Conservation (phyloP, 2,797 vertebrate species). For the Catostomus latipinnis region DNA sequence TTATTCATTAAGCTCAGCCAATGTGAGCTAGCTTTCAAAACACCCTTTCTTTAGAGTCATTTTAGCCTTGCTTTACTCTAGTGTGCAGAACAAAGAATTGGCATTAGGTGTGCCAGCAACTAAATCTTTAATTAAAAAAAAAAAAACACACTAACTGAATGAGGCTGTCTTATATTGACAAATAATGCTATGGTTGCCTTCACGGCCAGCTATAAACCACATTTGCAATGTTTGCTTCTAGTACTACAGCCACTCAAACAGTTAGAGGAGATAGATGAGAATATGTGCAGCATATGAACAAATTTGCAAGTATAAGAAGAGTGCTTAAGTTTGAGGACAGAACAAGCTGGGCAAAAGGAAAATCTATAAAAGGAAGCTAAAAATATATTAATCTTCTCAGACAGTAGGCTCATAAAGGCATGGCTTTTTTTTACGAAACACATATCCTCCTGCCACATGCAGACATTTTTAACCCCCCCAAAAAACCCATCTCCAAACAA, state of each 20-base stretch:
- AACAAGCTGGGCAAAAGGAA: neutral
- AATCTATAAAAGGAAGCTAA: conserved; percentile 9
- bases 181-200: neutral
- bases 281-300: conserved; percentile 21
- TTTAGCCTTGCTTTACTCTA: conserved; percentile 53
- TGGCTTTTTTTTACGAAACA: neutral
- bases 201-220: conserved; percentile 5
- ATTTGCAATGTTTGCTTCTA: neutral
- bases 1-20: conserved; percentile 47
- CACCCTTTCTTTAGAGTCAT: conserved; percentile 52
- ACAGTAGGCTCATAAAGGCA: neutral
- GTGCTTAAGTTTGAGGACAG: conserved; percentile 9
- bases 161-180: conserved; percentile 23
- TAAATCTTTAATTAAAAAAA: conserved; percentile 29
- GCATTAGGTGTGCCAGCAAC: conserved; percentile 35
- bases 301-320: conserved; percentile 22
- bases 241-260: neutral
- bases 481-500: neutral
- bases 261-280: conserved; percentile 18
- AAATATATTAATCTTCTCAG: conserved; percentile 6
- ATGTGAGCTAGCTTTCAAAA: conserved; percentile 46
- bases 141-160: neutral
- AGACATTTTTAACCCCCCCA: neutral
- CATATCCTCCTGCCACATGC: neutral
- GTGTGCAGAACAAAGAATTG: conserved; percentile 47